Base-by-base conservation (phyloP, 2,888 invertebrate species). In the Electrophaes corylata region DNA sequence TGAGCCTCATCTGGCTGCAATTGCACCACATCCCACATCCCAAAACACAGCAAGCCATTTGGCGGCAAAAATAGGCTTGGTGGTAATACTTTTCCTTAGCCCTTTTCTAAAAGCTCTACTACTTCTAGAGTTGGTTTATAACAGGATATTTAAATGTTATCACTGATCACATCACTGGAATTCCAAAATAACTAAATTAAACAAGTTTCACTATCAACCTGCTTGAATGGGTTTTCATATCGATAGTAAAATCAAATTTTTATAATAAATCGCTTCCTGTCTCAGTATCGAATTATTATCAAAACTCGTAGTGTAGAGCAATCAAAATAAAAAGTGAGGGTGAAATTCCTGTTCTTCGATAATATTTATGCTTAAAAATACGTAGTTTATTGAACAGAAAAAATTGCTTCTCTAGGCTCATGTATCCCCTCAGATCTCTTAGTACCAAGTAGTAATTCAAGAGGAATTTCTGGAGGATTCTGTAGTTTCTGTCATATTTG, bases 231-330 rank as follows among this genome's bases (percentile, higher is more conserved):
- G 78, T 10, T 84, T 84, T 82, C 82, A 78, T 80, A 77, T 70
- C 65, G 69, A 66, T 65, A 66, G 73, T 78, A 73, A 79, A 80
- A 86, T 83, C 84, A 76, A 79, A 80, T 85, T 82, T 26, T 68
- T 85, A 79, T 86, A 84, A 86, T 84, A 86, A 81, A 89, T 88
- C 83, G 79, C 76, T 88, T 89, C 88, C 88, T 86, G 89, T 71
- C 70, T 49, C 58, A 66, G 66, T 77, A 80, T 79, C 79, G 77
- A 83, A 81, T 76, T 75, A 72, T 77, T 78, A 66, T 78, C 70
- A 65, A 64, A 69, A 60, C 54, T 35, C 16, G 37, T 48, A 2
- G 26, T 20, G 37, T 48, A 2, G 26, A 45, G 37, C 23, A 62
- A 70, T 69, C 39, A 50, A 49, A 48, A 53, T 55, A 47, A 55